These are phyloP conservation scores for Metacarcinus magister DNA, from an alignment of 2,888 invertebrate genomes.

Conservation along the genomic window DNA sequence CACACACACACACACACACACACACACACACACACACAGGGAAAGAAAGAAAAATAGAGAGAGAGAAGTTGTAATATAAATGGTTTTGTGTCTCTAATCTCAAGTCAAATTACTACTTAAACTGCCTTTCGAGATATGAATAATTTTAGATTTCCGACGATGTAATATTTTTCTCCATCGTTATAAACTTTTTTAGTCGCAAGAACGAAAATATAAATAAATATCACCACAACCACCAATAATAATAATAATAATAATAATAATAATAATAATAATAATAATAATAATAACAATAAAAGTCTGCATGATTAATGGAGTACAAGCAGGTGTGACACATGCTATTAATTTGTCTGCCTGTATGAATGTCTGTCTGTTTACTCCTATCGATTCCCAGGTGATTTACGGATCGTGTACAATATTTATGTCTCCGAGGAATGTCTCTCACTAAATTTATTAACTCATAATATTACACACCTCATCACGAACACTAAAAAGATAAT, in stretches of 20 bases:
- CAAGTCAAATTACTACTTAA: not conserved
- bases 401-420: not conserved
- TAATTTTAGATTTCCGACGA: not conserved
- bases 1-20: constrained; percentile 45
- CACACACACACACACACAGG: not conserved
- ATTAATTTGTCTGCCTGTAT: not conserved
- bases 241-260: too few relatives aligned
- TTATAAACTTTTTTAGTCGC: not conserved
- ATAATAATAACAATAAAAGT: too few relatives aligned
- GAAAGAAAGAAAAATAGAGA: not conserved
- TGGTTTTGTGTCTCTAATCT: not conserved
- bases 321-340: not conserved
- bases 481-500: not conserved
- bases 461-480: not conserved
- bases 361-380: not conserved
- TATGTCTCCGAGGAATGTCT: not conserved
- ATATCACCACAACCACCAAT: not conserved
- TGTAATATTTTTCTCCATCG: not conserved
- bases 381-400: not conserved
- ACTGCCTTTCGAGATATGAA: not conserved
- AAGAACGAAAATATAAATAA: not conserved
- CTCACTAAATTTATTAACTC: not conserved
- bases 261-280: too few relatives aligned
- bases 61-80: not conserved
- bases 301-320: not conserved